phyloP scores from a whole-genome alignment of 2,113 vertebrate species.

The Naja naja region DNA sequence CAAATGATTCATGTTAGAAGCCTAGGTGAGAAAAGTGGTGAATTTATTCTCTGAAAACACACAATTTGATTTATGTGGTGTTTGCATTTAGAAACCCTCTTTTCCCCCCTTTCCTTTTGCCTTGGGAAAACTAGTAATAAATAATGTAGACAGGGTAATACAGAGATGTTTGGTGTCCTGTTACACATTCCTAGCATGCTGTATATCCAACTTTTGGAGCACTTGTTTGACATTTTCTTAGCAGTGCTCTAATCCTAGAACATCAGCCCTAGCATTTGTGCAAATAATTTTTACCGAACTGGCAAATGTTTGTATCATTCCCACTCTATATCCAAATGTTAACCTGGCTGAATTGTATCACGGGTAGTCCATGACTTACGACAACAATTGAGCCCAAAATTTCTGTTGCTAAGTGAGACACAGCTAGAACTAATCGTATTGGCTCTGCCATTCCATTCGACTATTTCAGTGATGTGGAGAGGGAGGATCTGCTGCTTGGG shows the following conservation, averaged over 20 bases:
- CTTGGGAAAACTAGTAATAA: neutral
- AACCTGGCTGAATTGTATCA: neutral
- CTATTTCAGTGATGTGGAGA: no score
- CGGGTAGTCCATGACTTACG: neutral
- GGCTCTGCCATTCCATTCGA: no score
- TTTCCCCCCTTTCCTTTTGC: neutral
- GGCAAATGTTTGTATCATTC: neutral
- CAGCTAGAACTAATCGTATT: no score
- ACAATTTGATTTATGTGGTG: neutral
- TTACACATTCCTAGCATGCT: neutral
- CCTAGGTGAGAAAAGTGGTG: conserved; percentile 37
- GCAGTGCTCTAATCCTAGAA: neutral
- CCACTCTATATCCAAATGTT: neutral
- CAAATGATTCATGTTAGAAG: conserved; percentile 31
- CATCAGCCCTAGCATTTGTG: neutral
- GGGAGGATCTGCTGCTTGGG: no score
- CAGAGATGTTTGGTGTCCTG: neutral
- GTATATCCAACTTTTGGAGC: neutral
- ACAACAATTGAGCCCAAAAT: neutral
- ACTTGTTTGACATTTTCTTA: neutral
- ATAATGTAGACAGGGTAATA: neutral
- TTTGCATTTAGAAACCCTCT: neutral
- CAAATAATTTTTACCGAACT: neutral
- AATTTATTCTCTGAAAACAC: neutral
- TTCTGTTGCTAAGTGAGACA: neutral